Conservation (phyloP, 2,113 vertebrate species). For the Deroptyus accipitrinus region DNA sequence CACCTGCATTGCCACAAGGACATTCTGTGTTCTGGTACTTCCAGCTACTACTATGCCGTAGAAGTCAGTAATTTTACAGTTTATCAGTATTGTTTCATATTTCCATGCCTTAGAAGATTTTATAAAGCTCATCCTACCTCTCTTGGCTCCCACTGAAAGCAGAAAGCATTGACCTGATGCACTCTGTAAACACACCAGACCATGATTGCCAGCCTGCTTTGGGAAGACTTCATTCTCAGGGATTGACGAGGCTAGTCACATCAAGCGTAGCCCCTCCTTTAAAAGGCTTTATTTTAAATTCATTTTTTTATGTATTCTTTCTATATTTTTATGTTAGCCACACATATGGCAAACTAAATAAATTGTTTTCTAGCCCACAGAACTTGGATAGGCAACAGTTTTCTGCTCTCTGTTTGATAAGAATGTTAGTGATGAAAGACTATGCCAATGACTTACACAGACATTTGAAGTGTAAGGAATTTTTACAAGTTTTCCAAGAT, state of each 20-base stretch:
- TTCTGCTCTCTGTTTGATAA: neutral
- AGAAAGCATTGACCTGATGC: neutral
- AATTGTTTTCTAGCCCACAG: neutral
- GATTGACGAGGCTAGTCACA: neutral
- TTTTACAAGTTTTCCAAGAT: constrained; percentile 63
- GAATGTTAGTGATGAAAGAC: neutral
- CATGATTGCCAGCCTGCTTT: neutral
- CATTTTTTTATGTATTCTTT: neutral
- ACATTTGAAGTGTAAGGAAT: constrained; percentile 32
- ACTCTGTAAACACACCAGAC: neutral
- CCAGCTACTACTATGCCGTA: neutral
- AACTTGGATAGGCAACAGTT: constrained; percentile 1
- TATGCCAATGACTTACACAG: constrained; percentile 53
- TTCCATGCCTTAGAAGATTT: constrained; percentile 4
- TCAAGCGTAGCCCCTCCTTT: neutral
- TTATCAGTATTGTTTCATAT: neutral
- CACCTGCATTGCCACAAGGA: neutral
- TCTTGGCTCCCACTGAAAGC: neutral
- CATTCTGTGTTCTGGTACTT: neutral
- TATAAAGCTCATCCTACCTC: neutral
- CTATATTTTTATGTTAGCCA: neutral
- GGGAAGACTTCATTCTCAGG: neutral
- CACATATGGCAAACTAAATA: neutral
- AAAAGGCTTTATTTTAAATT: neutral
- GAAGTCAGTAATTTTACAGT: neutral